phyloP scores from a whole-genome alignment of 2,888 invertebrate genomes.

The Drosophila eohydei region DNA sequence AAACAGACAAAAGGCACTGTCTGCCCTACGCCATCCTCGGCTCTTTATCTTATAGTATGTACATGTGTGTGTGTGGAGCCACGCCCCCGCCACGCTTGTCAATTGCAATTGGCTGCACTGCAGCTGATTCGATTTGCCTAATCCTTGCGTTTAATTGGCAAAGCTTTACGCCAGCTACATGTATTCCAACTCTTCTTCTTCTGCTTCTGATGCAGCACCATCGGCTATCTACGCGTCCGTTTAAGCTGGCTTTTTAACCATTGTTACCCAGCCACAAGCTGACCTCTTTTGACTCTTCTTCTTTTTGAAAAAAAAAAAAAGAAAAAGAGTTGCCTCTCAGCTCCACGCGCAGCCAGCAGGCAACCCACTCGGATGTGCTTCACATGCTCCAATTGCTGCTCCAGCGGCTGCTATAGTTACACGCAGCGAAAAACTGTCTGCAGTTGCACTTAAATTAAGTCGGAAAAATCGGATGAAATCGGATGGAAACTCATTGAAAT shows the following conservation, averaged over 20 bases:
- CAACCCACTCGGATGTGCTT: slow-evolving; percentile 73
- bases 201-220: not conserved
- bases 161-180: not conserved
- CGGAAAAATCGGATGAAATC: not conserved
- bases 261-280: slow-evolving; percentile 44
- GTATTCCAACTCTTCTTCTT: not conserved
- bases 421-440: slow-evolving; percentile 5
- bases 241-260: slow-evolving; percentile 30
- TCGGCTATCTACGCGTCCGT: slow-evolving; percentile 23
- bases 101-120: slow-evolving; percentile 40
- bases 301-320: slow-evolving; percentile 6
- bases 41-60: slow-evolving; percentile 5
- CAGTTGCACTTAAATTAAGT: not conserved
- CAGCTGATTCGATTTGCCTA: slow-evolving; percentile 51
- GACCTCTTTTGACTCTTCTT: slow-evolving; percentile 45
- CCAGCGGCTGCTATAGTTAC: slow-evolving; percentile 4
- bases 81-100: slow-evolving; percentile 18
- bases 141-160: slow-evolving; percentile 49
- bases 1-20: slow-evolving; percentile 45
- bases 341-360: slow-evolving; percentile 1
- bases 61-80: not conserved
- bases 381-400: slow-evolving; percentile 72
- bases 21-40: not conserved
- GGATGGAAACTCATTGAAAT: not conserved
- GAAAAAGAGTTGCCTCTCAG: slow-evolving; percentile 3